A percentile compares a stretch with the other conserved stretches of the same genome.
Evolutionary conservation across 2,888 invertebrate genomes (phyloP).

Genomic region (Agriopis marginaria): DNA sequence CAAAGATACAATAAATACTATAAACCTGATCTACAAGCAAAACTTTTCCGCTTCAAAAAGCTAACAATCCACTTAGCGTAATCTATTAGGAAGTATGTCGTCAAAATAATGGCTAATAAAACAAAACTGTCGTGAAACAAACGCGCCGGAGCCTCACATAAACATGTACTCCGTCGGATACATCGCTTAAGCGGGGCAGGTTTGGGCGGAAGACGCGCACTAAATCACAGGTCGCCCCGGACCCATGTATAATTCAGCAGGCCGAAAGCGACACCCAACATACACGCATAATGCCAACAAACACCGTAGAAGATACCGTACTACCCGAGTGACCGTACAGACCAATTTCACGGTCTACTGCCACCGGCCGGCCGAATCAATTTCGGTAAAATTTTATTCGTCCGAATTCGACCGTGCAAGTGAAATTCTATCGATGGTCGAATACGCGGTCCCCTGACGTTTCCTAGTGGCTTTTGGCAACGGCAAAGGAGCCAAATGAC

Average conservation of each 20-base stretch:
- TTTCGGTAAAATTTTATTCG: constrained; percentile 84
- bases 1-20: neutral
- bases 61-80: constrained; percentile 22
- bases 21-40: neutral
- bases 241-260: constrained; percentile 81
- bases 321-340: constrained; percentile 68
- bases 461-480: constrained; percentile 64
- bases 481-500: constrained; percentile 57
- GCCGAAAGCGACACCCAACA: constrained; percentile 71
- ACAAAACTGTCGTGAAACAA: constrained; percentile 51
- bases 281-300: constrained; percentile 70
- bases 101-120: constrained; percentile 39
- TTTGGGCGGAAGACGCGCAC: constrained; percentile 66
- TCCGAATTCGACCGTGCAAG: constrained; percentile 74
- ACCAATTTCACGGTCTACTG: constrained; percentile 83
- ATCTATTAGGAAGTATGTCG: constrained; percentile 26
- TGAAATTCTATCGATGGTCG: constrained; percentile 76
- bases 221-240: constrained; percentile 77
- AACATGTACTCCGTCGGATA: constrained; percentile 56
- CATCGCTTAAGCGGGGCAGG: constrained; percentile 68
- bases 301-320: constrained; percentile 74
- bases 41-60: neutral
- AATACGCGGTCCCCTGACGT: constrained; percentile 65
- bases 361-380: constrained; percentile 79
- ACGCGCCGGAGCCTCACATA: constrained; percentile 55